These are phyloP conservation scores for Perccottus glenii DNA, from an alignment of 2,113 vertebrate genomes.

Conservation along the genomic window DNA sequence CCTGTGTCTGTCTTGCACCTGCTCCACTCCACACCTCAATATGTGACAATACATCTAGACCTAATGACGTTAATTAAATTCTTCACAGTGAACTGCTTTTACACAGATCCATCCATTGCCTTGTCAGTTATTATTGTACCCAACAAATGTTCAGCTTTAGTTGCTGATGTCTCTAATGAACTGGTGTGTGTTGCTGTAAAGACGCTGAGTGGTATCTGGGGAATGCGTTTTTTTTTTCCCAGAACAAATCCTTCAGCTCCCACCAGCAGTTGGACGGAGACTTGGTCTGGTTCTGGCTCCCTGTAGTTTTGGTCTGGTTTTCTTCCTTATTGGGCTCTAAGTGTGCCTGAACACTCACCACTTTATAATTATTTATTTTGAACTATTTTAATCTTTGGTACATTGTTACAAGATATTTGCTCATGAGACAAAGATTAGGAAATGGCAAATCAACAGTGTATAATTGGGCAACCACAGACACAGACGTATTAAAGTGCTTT, in stretches of 20 bases:
- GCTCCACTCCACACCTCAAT: neutral
- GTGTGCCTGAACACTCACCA: slow-evolving; percentile 13
- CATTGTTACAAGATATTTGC: slow-evolving; percentile 7
- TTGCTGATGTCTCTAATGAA: neutral
- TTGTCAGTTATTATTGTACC: neutral
- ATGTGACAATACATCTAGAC: neutral
- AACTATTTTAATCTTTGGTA: slow-evolving; percentile 13
- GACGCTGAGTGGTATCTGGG: slow-evolving; percentile 21
- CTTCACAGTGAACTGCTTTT: neutral
- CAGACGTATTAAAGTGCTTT: too few relatives aligned
- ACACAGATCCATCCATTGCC: neutral
- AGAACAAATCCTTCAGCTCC: slow-evolving; percentile 25
- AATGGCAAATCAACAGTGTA: neutral
- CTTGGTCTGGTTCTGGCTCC: slow-evolving; percentile 24
- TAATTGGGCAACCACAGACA: too few relatives aligned
- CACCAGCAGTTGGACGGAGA: slow-evolving; percentile 4
- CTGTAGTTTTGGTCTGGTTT: slow-evolving; percentile 13
- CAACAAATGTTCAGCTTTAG: neutral
- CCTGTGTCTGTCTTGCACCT: slow-evolving; percentile 5
- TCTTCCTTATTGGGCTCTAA: slow-evolving; percentile 34
- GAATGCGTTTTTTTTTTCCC: slow-evolving; percentile 5
- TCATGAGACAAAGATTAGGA: neutral
- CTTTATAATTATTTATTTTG: slow-evolving; percentile 23
- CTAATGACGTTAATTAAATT: neutral
- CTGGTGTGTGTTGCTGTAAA: slow-evolving; percentile 23